A percentile compares a stretch with the other conserved stretches of the same genome.
These are phyloP conservation scores for Tupaia tana DNA, from an alignment of 2,113 vertebrate genomes.

Conservation along the genomic window DNA sequence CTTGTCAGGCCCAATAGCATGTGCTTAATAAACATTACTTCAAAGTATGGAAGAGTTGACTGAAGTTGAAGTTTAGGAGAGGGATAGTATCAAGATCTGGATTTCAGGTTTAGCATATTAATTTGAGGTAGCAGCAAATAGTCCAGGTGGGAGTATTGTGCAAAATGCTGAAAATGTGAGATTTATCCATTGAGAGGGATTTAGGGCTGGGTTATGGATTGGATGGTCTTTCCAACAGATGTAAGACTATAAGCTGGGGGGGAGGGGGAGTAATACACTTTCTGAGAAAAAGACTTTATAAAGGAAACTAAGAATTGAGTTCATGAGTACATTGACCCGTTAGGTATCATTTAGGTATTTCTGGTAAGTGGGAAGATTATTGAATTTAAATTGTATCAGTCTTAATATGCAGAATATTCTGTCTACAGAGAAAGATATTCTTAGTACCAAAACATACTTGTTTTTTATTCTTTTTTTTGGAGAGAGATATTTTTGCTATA, in stretches of 20 bases:
- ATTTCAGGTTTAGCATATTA: constrained; percentile 5
- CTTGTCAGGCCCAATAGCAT: neutral
- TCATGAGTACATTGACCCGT: neutral
- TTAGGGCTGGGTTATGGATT: neutral
- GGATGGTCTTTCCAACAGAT: constrained; percentile 3
- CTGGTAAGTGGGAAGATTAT: neutral
- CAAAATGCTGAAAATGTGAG: constrained; percentile 7
- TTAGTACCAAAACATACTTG: constrained; percentile 21
- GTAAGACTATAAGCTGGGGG: neutral
- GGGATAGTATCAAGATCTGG: neutral
- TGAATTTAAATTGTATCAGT: neutral
- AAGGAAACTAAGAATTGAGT: neutral
- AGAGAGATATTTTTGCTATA: too few species aligned
- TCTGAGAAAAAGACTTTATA: constrained; percentile 5
- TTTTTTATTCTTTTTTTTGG: neutral
- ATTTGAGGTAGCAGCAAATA: neutral
- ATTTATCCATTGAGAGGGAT: neutral
- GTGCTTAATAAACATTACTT: neutral
- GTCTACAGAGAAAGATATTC: neutral
- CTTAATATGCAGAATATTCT: constrained; percentile 29
- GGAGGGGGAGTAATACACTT: neutral
- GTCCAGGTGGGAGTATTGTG: neutral
- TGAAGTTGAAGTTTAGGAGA: constrained; percentile 8
- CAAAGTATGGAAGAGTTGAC: neutral
- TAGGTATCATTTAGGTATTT: neutral